These are phyloP conservation scores for Eidolon helvum DNA, from an alignment of 2,113 vertebrate genomes.

Conservation along the genomic window DNA sequence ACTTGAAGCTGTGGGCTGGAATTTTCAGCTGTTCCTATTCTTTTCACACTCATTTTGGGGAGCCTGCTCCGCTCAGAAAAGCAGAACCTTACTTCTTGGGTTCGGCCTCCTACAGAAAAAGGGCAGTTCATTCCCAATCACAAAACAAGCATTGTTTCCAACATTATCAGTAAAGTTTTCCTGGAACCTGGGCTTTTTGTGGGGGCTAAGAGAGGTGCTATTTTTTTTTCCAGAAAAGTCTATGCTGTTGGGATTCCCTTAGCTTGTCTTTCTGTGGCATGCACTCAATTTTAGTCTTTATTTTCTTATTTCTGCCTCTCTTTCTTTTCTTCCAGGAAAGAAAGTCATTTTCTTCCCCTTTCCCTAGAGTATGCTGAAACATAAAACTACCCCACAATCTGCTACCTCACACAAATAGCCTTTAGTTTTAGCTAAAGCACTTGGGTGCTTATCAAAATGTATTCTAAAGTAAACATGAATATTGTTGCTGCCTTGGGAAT, in stretches of 20 bases:
- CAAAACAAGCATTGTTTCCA: conserved; percentile 75
- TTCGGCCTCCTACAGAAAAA: conserved; percentile 68
- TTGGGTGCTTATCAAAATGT: conserved; percentile 8
- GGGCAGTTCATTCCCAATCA: conserved; percentile 60
- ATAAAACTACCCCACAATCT: conserved; percentile 28
- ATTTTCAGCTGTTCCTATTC: conserved; percentile 80
- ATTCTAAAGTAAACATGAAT: not conserved
- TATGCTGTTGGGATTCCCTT: conserved; percentile 69
- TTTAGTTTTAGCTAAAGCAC: not conserved
- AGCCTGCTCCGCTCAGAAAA: conserved; percentile 72
- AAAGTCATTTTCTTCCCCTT: conserved; percentile 35
- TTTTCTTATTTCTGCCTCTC: not conserved
- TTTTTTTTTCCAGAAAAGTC: conserved; percentile 71
- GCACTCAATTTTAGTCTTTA: not conserved
- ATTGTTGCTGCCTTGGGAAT: not conserved
- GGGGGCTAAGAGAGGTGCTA: not conserved
- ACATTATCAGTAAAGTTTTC: conserved; percentile 65
- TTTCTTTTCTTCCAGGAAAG: conserved; percentile 38
- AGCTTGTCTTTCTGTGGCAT: conserved; percentile 53
- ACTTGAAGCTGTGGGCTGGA: conserved; percentile 82
- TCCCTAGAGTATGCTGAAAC: conserved; percentile 8
- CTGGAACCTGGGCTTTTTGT: conserved; percentile 33
- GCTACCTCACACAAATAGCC: conserved; percentile 5
- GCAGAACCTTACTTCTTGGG: conserved; percentile 71
- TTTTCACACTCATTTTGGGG: conserved; percentile 77